Evolutionary conservation across 2,888 invertebrate genomes (phyloP), one percentile per base, ranked within the genome.

Genomic region (Zootermopsis nevadensis): DNA sequence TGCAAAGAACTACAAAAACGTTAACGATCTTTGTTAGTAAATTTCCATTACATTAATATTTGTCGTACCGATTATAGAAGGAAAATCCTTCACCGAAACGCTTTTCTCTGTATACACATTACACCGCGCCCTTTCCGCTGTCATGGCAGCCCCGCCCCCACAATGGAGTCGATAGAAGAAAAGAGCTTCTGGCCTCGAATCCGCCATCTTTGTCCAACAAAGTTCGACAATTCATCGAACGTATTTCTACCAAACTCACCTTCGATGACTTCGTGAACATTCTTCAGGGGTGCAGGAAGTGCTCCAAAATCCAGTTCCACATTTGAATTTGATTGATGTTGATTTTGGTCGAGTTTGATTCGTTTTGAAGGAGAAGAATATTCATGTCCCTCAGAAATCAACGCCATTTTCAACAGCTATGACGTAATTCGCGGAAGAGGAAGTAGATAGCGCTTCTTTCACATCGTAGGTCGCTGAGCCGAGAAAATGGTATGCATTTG

Each of bases 351-450:
- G 69, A 86, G 85, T 85, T 85, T 86, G 60, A 86, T 84, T 69
- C 86, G 85, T 83, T 86, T 86, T 82, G 85, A 82, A 84, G 86
- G 86, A 79, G 85, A 85, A 83, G 85, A 83, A 85, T 86, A 86
- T 77, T 85, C 86, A 31, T 83, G 84, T 31, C 84, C 85, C 83
- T 85, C 85, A n/a, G 84, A 82, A 85, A 83, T 81, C 83, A 85
- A 84, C 85, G 86, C 86, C 86, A 86, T 86, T 85, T 85, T 85
- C 83, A 82, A 84, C 85, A 83, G 82, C 86, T 85, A 84, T 84
- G 83, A 84, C 79, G 77, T 31, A 81, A 66, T 72, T 79, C 48
- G 48, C 83, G 84, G 77, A 81, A 83, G 77, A 77, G 84, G 84
- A 84, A 83, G 66, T 84, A 79, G 84, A 80, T 82, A 53, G 80